Percentiles rank a stretch among this genome's conserved stretches.
These are phyloP conservation scores for Epirrita christyi DNA, from an alignment of 2,888 invertebrate species.

Conservation along the genomic window DNA sequence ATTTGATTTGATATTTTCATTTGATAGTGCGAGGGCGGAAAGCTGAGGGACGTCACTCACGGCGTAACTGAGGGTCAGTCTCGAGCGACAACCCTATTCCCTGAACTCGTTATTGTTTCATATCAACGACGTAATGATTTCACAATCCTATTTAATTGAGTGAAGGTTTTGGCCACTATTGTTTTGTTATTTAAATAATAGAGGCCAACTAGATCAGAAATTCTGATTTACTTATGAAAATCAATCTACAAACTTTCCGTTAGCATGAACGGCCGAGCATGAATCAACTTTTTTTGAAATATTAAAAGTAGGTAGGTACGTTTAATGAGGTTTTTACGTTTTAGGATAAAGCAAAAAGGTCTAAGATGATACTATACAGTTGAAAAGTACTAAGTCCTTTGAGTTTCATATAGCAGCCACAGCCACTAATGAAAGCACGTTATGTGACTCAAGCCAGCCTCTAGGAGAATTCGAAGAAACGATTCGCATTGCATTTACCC, in stretches of 20 bases:
- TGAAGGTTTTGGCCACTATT: conserved; percentile 34
- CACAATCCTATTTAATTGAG: conserved; percentile 53
- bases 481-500: conserved; percentile 67
- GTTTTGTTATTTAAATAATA: conserved; percentile 29
- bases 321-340: background rate
- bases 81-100: conserved; percentile 61
- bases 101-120: conserved; percentile 71
- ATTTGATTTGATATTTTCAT: conserved; percentile 41
- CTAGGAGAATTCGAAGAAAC: conserved; percentile 50
- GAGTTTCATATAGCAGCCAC: conserved; percentile 25
- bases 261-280: background rate
- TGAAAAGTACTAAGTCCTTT: conserved; percentile 18
- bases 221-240: background rate
- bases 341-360: background rate
- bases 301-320: too few species aligned
- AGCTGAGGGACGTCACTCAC: conserved; percentile 51
- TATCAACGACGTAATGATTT: conserved; percentile 61
- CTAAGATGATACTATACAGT: background rate
- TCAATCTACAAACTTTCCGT: background rate
- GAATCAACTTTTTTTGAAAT: too few species aligned
- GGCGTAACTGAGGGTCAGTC: conserved; percentile 56
- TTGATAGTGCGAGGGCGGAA: conserved; percentile 38
- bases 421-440: conserved; percentile 38
- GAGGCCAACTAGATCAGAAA: background rate
- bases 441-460: conserved; percentile 30